Percentiles rank a stretch among this genome's conserved stretches.
These are phyloP conservation scores for Micrasema minimum DNA, from an alignment of 1,140 invertebrate genomes.

Conservation along the genomic window DNA sequence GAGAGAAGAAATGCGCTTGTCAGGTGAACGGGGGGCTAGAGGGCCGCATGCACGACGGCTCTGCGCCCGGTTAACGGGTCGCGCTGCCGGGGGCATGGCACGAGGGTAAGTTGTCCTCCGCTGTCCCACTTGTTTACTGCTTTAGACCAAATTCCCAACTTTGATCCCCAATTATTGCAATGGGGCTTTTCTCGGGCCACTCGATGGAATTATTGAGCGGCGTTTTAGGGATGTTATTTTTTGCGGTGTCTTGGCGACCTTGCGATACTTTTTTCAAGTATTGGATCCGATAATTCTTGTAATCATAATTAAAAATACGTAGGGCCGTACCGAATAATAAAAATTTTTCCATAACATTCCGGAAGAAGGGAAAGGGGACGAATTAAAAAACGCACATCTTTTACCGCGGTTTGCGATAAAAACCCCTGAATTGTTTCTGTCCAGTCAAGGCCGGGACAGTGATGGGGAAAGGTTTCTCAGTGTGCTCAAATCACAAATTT, in stretches of 20 bases:
- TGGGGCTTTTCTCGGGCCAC: constrained; percentile 68
- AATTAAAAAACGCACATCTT: constrained; percentile 37
- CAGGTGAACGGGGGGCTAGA: constrained; percentile 32
- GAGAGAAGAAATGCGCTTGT: constrained; percentile 1
- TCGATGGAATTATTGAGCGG: constrained; percentile 64
- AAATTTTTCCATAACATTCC: constrained; percentile 40
- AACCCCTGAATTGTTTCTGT: constrained; percentile 21
- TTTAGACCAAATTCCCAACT: background rate
- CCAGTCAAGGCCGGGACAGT: constrained; percentile 19
- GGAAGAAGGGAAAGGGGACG: constrained; percentile 30
- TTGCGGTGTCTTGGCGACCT: constrained; percentile 35
- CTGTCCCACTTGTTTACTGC: constrained; percentile 12
- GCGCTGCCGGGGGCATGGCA: constrained; percentile 12
- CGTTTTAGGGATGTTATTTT: constrained; percentile 54
- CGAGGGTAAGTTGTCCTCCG: constrained; percentile 11
- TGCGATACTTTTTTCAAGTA: constrained; percentile 14
- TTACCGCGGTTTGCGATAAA: constrained; percentile 38
- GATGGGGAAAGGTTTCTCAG: constrained; percentile 37
- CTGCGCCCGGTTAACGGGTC: constrained; percentile 7
- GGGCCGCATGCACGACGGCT: constrained; percentile 28
- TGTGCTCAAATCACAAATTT: constrained; percentile 42
- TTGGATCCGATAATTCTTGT: background rate
- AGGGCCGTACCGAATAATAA: constrained; percentile 19
- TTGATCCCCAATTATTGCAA: constrained; percentile 58
- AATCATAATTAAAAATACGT: too few species aligned